Evolutionary conservation across 2,113 vertebrate genomes (phyloP).

Genomic region (Syngnathus scovelli): DNA sequence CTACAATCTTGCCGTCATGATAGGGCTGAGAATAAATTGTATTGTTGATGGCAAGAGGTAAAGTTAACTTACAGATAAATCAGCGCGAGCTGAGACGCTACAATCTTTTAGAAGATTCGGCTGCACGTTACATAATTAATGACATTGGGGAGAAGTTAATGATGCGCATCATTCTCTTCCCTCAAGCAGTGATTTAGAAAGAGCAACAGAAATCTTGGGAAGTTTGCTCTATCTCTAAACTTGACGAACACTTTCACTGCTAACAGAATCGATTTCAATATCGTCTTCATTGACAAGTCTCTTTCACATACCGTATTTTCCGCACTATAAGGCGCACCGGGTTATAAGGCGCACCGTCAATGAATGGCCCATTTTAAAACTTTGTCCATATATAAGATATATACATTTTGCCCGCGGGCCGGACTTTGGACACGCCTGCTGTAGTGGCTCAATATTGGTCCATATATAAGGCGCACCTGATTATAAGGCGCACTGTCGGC

Average conservation of each 20-base stretch:
- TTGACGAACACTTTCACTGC: not conserved
- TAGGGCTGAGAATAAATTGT: not conserved
- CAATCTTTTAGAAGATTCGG: slow-evolving; percentile 31
- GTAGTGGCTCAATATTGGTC: no score
- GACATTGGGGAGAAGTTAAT: slow-evolving; percentile 47
- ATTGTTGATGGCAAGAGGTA: not conserved
- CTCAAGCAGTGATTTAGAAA: slow-evolving; percentile 29
- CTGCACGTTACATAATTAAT: slow-evolving; percentile 46
- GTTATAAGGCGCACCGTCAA: no score
- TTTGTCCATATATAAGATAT: no score
- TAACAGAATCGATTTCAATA: not conserved
- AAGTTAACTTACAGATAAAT: slow-evolving; percentile 18
- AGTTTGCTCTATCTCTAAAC: slow-evolving; percentile 6
- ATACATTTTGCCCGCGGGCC: no score
- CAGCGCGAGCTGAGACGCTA: slow-evolving; percentile 23
- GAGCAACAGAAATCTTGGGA: slow-evolving; percentile 16
- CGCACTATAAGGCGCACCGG: no score
- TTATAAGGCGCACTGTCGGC: no score
- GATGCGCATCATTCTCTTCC: slow-evolving; percentile 46
- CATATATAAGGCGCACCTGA: no score
- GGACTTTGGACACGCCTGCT: no score
- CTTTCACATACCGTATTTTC: not conserved
- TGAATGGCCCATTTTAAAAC: no score
- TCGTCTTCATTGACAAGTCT: not conserved
- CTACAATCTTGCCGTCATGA: not conserved